Evolutionary conservation across 2,113 vertebrate species (phyloP).

Genomic region (Neodon shergylaensis): DNA sequence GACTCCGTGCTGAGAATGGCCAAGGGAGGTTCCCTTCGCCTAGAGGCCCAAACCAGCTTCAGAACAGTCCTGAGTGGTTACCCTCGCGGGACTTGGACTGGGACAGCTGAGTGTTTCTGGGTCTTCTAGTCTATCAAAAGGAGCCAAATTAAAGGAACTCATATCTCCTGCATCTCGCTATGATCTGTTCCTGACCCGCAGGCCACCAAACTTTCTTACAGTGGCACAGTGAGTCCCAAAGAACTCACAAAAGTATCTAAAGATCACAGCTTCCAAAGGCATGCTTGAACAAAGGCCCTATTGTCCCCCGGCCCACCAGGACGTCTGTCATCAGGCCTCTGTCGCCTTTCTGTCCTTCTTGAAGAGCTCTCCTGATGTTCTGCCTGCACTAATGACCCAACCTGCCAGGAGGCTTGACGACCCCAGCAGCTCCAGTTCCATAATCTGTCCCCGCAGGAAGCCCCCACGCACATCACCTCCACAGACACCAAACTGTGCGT

Average conservation of each 20-base stretch:
- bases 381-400: background rate
- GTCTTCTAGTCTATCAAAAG: background rate
- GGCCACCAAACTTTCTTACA: background rate
- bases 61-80: background rate
- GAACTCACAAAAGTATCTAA: background rate
- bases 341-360: background rate
- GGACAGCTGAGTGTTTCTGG: background rate
- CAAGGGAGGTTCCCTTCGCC: rapidly evolving
- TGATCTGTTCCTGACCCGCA: background rate
- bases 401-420: background rate
- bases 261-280: background rate
- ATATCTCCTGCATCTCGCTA: background rate
- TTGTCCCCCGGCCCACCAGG: background rate
- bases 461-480: background rate
- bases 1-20: rapidly evolving
- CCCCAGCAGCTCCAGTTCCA: background rate
- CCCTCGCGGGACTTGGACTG: background rate
- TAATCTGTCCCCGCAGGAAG: background rate
- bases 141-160: background rate
- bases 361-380: background rate
- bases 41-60: no score
- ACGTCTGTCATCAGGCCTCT: background rate
- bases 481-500: background rate
- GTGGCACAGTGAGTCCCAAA: background rate
- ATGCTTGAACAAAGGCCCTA: background rate